Conservation (phyloP, 2,888 invertebrate species). For the Sepioteuthis lessoniana region DNA sequence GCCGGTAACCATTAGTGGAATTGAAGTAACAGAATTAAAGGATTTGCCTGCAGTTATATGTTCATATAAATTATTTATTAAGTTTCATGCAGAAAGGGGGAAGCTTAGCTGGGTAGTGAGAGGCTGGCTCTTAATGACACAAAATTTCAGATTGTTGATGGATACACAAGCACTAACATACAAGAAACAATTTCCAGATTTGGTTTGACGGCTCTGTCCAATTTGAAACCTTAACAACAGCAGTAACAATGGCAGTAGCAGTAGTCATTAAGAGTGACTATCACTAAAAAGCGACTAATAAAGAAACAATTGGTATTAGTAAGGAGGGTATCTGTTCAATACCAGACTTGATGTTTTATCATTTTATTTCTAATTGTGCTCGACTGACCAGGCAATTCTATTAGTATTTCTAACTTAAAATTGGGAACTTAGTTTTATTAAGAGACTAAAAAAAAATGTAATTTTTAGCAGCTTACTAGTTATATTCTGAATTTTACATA, state of each 20-base stretch:
- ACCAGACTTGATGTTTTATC: background rate
- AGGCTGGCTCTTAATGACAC: background rate
- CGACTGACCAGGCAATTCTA: no score
- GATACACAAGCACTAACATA: constrained; percentile 9
- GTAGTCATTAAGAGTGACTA: background rate
- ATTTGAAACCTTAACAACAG: constrained; percentile 20
- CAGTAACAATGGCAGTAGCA: background rate
- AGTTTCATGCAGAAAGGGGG: background rate
- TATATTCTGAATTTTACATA: no score
- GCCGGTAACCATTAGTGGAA: constrained; percentile 33
- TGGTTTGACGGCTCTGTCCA: constrained; percentile 18
- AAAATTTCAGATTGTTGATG: constrained; percentile 21
- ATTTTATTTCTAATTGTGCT: no score
- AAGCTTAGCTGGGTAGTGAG: background rate
- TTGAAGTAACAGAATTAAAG: constrained; percentile 23
- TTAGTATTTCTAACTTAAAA: no score
- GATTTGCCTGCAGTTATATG: constrained; percentile 33
- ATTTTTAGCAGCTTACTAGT: no score
- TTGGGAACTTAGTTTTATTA: no score
- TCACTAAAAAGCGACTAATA: background rate
- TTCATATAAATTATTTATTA: constrained; percentile 33
- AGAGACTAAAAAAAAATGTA: no score
- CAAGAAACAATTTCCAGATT: background rate
- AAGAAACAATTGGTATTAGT: background rate
- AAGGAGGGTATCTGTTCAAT: background rate